Percentiles rank a stretch among this genome's conserved stretches.
These are phyloP conservation scores for Mythimna pallens DNA, from an alignment of 2,888 invertebrate species.

Conservation along the genomic window DNA sequence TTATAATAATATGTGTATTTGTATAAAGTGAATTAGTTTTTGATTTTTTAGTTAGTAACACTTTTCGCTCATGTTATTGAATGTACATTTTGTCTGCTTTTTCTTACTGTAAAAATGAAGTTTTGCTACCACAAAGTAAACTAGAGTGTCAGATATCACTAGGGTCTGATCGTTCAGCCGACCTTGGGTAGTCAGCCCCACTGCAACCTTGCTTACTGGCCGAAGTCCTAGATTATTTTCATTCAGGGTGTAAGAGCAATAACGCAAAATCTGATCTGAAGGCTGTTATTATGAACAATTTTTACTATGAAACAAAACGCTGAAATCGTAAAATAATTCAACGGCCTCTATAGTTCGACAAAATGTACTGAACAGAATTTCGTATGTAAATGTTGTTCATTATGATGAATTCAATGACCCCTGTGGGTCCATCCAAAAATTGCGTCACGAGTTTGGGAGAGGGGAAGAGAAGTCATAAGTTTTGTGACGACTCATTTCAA, in stretches of 20 bases:
- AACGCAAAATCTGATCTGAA: too few relatives aligned
- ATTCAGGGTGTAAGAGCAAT: background rate
- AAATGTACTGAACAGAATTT: too few relatives aligned
- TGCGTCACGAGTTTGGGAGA: too few relatives aligned
- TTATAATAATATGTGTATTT: slow-evolving; percentile 52
- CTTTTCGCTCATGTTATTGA: slow-evolving; percentile 32
- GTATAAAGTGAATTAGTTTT: slow-evolving; percentile 56
- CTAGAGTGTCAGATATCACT: background rate
- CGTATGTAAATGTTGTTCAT: too few relatives aligned
- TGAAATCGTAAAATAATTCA: too few relatives aligned
- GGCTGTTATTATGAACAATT: too few relatives aligned
- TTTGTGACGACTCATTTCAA: too few relatives aligned
- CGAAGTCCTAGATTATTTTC: background rate
- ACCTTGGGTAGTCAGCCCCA: background rate
- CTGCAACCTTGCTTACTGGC: background rate
- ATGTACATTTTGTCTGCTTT: slow-evolving; percentile 42
- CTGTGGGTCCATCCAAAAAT: too few relatives aligned
- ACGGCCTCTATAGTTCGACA: too few relatives aligned
- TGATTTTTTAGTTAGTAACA: slow-evolving; percentile 39
- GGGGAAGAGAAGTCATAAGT: too few relatives aligned
- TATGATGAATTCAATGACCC: too few relatives aligned
- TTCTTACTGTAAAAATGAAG: slow-evolving; percentile 12
- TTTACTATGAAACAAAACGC: too few relatives aligned
- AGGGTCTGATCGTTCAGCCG: background rate
- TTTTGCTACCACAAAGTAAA: slow-evolving; percentile 16